phyloP scores from a whole-genome alignment of 2,888 invertebrate species.

The Mythimna impura region DNA sequence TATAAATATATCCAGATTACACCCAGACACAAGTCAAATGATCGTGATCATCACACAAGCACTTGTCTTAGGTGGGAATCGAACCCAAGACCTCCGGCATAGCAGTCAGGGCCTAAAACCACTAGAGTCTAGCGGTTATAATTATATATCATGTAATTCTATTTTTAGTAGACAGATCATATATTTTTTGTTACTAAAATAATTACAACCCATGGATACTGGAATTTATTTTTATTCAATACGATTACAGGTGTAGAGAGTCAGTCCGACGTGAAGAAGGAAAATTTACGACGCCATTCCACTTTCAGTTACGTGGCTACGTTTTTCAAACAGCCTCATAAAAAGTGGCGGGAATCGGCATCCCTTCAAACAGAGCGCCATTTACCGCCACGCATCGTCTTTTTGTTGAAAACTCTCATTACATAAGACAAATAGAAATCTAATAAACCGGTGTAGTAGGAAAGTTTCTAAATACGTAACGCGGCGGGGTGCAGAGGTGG shows the following conservation, averaged over 20 bases:
- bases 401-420: constrained; percentile 55
- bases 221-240: constrained; percentile 22
- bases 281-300: constrained; percentile 48
- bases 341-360: constrained; percentile 59
- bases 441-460: constrained; percentile 77
- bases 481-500: constrained; percentile 82
- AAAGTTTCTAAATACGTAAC: constrained; percentile 79
- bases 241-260: constrained; percentile 37
- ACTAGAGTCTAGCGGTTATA: too few species aligned
- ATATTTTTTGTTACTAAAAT: neutral
- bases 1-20: too few species aligned
- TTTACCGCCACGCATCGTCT: constrained; percentile 46
- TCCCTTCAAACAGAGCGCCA: constrained; percentile 25
- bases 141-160: too few species aligned
- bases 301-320: constrained; percentile 40
- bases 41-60: too few species aligned
- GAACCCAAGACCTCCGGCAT: too few species aligned
- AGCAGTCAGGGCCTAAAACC: too few species aligned
- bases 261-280: neutral
- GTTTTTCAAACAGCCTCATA: constrained; percentile 48
- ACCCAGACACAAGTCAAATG: too few species aligned
- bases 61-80: too few species aligned
- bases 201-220: neutral
- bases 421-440: constrained; percentile 72
- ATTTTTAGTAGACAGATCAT: neutral